These are phyloP conservation scores for Rhadinocentrus ornatus DNA, from an alignment of 2,797 vertebrate species.

Conservation along the genomic window DNA sequence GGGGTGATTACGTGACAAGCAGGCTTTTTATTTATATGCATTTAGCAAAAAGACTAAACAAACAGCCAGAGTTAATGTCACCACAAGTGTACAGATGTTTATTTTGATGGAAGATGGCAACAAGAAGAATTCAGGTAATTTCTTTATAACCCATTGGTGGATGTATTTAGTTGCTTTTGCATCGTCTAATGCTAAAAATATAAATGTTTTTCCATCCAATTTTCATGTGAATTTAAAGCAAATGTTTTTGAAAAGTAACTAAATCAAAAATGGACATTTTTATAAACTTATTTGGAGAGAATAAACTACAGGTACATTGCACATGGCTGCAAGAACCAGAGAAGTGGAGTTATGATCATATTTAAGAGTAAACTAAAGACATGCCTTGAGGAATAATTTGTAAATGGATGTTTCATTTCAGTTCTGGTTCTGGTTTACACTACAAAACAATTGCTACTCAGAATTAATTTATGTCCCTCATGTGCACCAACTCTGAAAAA, in stretches of 20 bases:
- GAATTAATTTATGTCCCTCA: too few relatives aligned
- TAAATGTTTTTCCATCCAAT: neutral
- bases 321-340: too few relatives aligned
- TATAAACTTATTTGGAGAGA: neutral
- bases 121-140: neutral
- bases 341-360: too few relatives aligned
- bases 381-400: too few relatives aligned
- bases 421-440: too few relatives aligned
- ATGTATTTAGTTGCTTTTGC: neutral
- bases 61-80: neutral
- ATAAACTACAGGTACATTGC: neutral
- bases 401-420: too few relatives aligned
- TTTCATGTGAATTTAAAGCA: neutral
- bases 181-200: neutral
- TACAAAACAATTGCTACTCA: too few relatives aligned
- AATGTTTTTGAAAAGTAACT: neutral
- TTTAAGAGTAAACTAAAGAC: too few relatives aligned
- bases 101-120: neutral
- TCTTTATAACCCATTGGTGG: neutral
- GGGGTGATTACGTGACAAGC: neutral
- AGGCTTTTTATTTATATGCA: neutral
- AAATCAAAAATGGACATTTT: neutral
- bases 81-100: neutral
- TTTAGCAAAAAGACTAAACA: neutral
- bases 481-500: too few relatives aligned